Evolutionary conservation across 2,888 invertebrate genomes (phyloP).

Genomic region (Dione juno): DNA sequence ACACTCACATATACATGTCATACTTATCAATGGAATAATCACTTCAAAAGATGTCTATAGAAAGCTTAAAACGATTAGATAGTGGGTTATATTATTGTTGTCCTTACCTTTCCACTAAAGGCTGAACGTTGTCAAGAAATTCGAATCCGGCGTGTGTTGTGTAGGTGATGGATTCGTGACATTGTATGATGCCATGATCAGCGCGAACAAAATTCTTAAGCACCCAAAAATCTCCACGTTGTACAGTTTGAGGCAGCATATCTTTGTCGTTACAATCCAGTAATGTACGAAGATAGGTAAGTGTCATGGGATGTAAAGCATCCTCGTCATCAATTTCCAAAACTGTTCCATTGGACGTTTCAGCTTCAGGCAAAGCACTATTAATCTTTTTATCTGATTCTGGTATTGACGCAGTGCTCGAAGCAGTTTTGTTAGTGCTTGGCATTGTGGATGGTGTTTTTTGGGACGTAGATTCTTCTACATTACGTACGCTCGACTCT

Average conservation of each 20-base stretch:
- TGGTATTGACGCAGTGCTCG: constrained; percentile 68
- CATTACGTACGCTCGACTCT: constrained; percentile 56
- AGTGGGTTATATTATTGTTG: background rate
- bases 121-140: constrained; percentile 94
- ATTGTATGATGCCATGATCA: constrained; percentile 86
- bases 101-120: constrained; percentile 88
- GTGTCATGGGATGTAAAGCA: constrained; percentile 66
- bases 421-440: constrained; percentile 71
- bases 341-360: constrained; percentile 63
- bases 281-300: constrained; percentile 70
- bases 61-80: no score
- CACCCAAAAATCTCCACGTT: constrained; percentile 94
- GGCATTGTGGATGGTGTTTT: constrained; percentile 74
- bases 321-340: constrained; percentile 71
- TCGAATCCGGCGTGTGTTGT: constrained; percentile 96
- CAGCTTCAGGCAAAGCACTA: constrained; percentile 64
- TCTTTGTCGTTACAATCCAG: constrained; percentile 87
- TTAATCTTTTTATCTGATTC: constrained; percentile 68
- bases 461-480: constrained; percentile 72
- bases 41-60: no score
- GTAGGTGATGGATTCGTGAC: constrained; percentile 94
- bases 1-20: no score
- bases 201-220: constrained; percentile 93
- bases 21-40: no score
- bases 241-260: constrained; percentile 84